Percentiles rank a stretch among this genome's conserved stretches.
These are phyloP conservation scores for Cynaeus angustus DNA, from an alignment of 2,888 invertebrate genomes.

Conservation along the genomic window DNA sequence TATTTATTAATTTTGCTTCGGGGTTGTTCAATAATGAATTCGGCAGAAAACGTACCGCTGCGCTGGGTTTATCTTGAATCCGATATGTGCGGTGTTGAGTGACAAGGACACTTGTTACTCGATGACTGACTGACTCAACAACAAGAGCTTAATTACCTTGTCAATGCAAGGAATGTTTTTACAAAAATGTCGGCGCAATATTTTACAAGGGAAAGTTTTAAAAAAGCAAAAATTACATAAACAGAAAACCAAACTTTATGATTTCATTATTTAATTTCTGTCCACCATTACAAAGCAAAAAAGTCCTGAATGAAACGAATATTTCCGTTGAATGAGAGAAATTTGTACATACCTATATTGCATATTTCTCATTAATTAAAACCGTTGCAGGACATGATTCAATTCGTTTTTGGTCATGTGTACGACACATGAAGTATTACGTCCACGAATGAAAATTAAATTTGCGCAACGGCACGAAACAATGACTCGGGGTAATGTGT, in stretches of 20 bases:
- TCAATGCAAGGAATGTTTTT: conserved; percentile 45
- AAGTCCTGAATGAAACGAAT: conserved; percentile 22
- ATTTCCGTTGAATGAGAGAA: conserved; percentile 27
- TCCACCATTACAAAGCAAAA: background rate
- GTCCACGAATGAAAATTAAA: conserved; percentile 49
- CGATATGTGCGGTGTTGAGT: conserved; percentile 48
- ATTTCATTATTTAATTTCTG: no score
- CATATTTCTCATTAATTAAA: conserved; percentile 53
- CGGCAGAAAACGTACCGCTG: conserved; percentile 40
- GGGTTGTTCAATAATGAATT: conserved; percentile 38
- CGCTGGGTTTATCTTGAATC: conserved; percentile 46
- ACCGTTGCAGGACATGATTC: conserved; percentile 45
- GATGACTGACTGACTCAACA: conserved; percentile 48
- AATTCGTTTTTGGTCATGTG: conserved; percentile 52
- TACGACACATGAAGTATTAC: conserved; percentile 52
- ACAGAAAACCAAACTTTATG: no score
- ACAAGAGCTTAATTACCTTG: conserved; percentile 50
- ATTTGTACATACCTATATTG: conserved; percentile 40
- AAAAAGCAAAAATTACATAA: background rate
- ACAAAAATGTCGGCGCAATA: conserved; percentile 33
- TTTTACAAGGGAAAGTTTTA: conserved; percentile 18
- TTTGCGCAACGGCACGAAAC: conserved; percentile 49
- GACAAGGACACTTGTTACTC: conserved; percentile 52
- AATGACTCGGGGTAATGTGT: conserved; percentile 44
- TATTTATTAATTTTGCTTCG: conserved; percentile 43